Percentiles rank a stretch among this genome's conserved stretches.
Evolutionary conservation across 2,113 vertebrate genomes (phyloP).

Genomic region (Anhinga anhinga): DNA sequence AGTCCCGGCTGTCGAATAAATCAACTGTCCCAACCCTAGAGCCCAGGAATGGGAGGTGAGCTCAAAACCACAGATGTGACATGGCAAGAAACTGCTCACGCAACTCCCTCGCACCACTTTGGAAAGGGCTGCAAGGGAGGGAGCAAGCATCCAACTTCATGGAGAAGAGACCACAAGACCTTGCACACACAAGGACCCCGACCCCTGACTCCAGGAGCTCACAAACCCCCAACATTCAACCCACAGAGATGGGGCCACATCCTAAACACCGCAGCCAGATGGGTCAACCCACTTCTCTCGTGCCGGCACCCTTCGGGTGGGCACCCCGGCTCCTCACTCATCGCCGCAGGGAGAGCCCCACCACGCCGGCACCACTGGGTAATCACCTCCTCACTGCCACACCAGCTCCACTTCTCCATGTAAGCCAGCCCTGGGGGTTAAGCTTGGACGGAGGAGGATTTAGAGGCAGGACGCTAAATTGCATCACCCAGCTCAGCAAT

Average conservation of each 20-base stretch:
- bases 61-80: background rate
- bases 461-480: conserved; percentile 13
- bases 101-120: background rate
- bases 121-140: background rate
- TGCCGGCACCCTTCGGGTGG: background rate
- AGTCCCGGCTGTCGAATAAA: background rate
- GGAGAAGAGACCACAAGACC: background rate
- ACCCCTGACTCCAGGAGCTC: background rate
- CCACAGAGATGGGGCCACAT: background rate
- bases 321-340: background rate
- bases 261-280: background rate
- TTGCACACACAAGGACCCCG: rapidly evolving
- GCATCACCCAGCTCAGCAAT: background rate
- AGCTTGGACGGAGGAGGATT: conserved; percentile 34
- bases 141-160: background rate
- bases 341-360: rapidly evolving
- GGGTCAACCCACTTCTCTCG: background rate
- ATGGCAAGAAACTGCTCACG: background rate
- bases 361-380: rapidly evolving
- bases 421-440: background rate
- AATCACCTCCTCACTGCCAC: background rate
- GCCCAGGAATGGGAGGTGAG: background rate
- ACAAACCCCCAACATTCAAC: background rate
- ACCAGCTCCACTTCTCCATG: background rate
- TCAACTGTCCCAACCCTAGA: background rate